phyloP scores from a whole-genome alignment of 2,797 vertebrate species.

The Gymnothorax reevesii region DNA sequence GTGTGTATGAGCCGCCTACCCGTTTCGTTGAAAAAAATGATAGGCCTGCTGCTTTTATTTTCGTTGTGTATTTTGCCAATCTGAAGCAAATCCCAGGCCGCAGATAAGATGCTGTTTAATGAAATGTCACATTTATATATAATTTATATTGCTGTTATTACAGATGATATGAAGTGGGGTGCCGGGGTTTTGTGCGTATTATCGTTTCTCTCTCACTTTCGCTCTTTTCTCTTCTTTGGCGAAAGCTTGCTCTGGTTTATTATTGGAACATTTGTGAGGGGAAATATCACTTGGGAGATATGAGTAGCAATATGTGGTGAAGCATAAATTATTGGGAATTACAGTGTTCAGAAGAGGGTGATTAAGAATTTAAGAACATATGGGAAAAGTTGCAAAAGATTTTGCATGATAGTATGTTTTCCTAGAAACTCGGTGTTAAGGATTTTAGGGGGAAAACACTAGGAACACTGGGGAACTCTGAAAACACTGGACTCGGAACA shows the following conservation, averaged over 20 bases:
- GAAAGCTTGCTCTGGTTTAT: not conserved
- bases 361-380: not conserved
- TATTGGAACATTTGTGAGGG: not conserved
- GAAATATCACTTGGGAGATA: not conserved
- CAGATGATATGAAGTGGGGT: not conserved
- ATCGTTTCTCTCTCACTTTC: too few relatives aligned
- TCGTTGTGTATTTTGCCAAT: not conserved
- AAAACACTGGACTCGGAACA: too few relatives aligned
- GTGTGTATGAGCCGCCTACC: not conserved
- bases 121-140: not conserved
- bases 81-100: not conserved
- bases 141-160: too few relatives aligned
- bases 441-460: too few relatives aligned
- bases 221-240: not conserved
- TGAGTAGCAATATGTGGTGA: not conserved
- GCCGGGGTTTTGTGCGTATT: not conserved
- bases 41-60: too few relatives aligned
- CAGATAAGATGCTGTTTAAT: not conserved
- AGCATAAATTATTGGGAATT: too few relatives aligned
- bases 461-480: too few relatives aligned
- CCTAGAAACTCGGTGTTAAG: not conserved
- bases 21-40: slow-evolving; percentile 14
- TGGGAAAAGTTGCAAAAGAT: not conserved
- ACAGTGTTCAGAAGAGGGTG: not conserved
- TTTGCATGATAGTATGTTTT: not conserved